Evolutionary conservation across 2,113 vertebrate species (phyloP).

Genomic region (Sinocyclocheilus rhinocerous): DNA sequence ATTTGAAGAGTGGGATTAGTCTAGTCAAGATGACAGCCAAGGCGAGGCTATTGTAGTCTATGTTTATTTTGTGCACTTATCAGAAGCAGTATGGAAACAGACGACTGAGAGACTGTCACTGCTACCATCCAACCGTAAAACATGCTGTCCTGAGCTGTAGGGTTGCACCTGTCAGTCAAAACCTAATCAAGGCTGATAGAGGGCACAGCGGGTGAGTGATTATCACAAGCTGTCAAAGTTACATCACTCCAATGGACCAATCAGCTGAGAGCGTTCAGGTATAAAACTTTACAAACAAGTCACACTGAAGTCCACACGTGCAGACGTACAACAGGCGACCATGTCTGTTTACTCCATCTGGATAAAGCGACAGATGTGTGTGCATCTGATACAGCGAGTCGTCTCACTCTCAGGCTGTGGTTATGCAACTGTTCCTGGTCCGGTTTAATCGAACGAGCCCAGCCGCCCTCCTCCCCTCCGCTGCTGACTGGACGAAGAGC

Average conservation of each 20-base stretch:
- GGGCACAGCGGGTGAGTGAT: constrained; percentile 20
- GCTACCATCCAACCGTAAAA: neutral
- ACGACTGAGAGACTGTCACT: neutral
- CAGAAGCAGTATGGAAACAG: neutral
- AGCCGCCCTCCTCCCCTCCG: neutral
- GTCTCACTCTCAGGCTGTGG: neutral
- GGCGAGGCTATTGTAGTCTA: neutral
- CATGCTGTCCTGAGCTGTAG: neutral
- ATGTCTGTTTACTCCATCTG: neutral
- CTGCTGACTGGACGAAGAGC: constrained; percentile 42
- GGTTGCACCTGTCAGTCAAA: neutral
- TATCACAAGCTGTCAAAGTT: neutral
- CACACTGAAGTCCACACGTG: neutral
- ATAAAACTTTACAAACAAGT: neutral
- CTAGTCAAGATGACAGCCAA: neutral
- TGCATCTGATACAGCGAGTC: neutral
- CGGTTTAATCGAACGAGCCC: constrained; percentile 44
- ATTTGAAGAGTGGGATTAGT: neutral
- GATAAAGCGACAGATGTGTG: constrained; percentile 1
- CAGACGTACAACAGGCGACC: neutral
- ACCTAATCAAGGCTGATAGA: neutral
- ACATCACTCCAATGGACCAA: constrained; percentile 8
- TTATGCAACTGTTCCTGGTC: constrained; percentile 49
- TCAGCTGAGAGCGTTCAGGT: neutral
- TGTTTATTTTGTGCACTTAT: neutral